A percentile compares a stretch with the other conserved stretches of the same genome.
These are phyloP conservation scores for Sinocyclocheilus anshuiensis DNA, from an alignment of 2,113 vertebrate genomes.

Conservation along the genomic window DNA sequence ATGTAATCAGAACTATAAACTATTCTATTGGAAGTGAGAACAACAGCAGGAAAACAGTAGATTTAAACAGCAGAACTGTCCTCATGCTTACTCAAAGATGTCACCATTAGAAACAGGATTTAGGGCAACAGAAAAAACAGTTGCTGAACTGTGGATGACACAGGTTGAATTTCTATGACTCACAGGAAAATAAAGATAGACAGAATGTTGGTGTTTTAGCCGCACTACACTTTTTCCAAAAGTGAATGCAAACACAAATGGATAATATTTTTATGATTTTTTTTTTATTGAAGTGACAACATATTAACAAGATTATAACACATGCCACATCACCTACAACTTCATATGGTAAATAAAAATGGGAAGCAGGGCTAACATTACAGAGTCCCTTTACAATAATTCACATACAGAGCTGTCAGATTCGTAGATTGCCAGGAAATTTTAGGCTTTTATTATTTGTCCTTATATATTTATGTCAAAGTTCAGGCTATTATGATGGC, in stretches of 20 bases:
- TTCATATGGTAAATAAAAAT: background rate
- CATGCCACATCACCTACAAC: background rate
- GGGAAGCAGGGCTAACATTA: background rate
- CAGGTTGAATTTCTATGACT: background rate
- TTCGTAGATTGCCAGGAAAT: background rate
- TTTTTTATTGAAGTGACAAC: background rate
- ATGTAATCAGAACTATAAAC: background rate
- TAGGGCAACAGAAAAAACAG: background rate
- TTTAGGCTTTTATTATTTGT: background rate
- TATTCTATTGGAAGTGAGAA: background rate
- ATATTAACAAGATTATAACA: background rate
- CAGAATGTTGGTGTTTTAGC: background rate
- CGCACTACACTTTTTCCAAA: background rate
- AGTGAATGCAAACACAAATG: background rate
- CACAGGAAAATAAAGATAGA: background rate
- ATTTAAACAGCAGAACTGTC: background rate
- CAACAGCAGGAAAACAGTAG: background rate
- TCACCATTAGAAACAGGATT: background rate
- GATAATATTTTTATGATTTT: background rate
- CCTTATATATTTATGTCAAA: background rate
- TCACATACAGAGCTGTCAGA: background rate
- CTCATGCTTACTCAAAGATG: background rate
- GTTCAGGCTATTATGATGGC: background rate
- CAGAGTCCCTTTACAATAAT: background rate
- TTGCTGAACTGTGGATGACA: background rate